Base-by-base conservation (phyloP, 2,113 vertebrate species). In the Cepphus grylle region DNA sequence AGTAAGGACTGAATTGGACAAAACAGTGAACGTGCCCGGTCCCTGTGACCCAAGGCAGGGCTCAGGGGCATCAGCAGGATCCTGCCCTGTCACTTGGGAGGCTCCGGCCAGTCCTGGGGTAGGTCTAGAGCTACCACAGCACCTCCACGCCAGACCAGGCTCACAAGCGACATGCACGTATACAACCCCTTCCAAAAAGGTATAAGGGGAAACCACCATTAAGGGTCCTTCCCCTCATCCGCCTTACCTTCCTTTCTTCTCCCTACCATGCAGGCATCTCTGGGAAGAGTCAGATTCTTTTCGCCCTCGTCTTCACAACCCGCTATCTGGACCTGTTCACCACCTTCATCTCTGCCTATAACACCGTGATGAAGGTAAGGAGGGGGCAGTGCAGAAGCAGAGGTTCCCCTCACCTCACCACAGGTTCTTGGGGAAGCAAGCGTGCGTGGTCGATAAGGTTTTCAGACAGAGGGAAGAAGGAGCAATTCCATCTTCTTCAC, bases 281-380 rank as follows among this genome's bases (percentile, higher is more conserved):
- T 7, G 98, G 98, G 91, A 98, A 98, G 86, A 99, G 98, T 84
- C 98, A 99, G 96, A 96, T 98, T 61, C 98, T 98, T 42, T 99
- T 98, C 0, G 97, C 98, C 19, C 88, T 98, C 0, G 98, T 99
- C 92, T 99, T 98, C 95, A 98, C 98, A 85, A 98, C 98, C 53
- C 98, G 98, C 65, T 99, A 98, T 81, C 96, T 99, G 93, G 98
- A 98, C 91, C 97, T 98, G 82, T 98, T 98, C 94, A 98, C 97
- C 5, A 98, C 93, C 94, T 98, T 98, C 95, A 98, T 98, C 88
- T 98, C 98, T 42, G 26, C 97, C 94, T 99, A 99, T 63, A 99
- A 99, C 95, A 98, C 98, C 4, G 96, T 98, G 40, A 99, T 99
- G 98, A 99, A 99, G 98, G 98, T 99, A 97, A 98, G 96, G 56